Conservation (phyloP, 2,888 invertebrate genomes). For the Polyploca ridens region DNA sequence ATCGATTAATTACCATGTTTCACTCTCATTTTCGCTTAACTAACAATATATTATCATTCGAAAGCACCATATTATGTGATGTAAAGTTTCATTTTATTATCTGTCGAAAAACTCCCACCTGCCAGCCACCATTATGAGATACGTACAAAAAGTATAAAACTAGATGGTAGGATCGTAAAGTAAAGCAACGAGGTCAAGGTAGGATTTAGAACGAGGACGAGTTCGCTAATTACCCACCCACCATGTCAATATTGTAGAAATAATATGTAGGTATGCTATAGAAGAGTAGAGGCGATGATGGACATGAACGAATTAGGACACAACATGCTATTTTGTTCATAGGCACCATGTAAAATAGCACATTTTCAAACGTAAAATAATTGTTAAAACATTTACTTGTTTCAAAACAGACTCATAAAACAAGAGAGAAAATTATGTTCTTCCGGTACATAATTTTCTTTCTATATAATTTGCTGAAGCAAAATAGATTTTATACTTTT, state of each 20-base stretch:
- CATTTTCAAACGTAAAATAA: background rate
- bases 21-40: background rate
- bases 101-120: conserved; percentile 49
- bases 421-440: background rate
- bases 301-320: conserved; percentile 40
- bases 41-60: background rate
- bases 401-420: conserved; percentile 11
- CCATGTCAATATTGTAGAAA: conserved; percentile 50
- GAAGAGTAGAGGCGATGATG: conserved; percentile 47
- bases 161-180: conserved; percentile 68
- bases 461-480: background rate
- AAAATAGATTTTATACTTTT: background rate
- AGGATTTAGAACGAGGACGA: conserved; percentile 73
- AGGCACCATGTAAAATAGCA: background rate
- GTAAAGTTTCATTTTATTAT: conserved; percentile 38
- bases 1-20: background rate
- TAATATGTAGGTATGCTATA: conserved; percentile 47
- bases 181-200: conserved; percentile 77
- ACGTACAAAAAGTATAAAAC: conserved; percentile 66
- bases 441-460: background rate
- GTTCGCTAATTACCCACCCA: conserved; percentile 71
- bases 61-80: background rate
- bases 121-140: conserved; percentile 47
- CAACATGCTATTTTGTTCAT: conserved; percentile 13
- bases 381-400: conserved; percentile 6